Conservation (phyloP, 2,888 invertebrate genomes). For the Glaucopsyche alexis region DNA sequence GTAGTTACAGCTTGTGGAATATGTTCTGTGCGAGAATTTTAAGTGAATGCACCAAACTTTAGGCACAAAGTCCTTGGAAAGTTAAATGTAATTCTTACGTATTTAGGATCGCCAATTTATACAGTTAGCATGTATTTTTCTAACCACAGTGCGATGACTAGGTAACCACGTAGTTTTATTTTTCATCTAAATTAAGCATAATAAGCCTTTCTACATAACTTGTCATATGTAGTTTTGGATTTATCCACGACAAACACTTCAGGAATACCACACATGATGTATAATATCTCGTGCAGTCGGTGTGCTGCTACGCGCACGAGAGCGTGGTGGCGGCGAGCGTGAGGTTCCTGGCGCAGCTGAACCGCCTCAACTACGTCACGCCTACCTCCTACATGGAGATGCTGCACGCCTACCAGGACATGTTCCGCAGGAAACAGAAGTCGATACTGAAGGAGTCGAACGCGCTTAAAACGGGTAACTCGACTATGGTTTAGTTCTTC, state of each 20-base stretch:
- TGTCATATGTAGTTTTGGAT: too few species aligned
- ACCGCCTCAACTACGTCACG: constrained; percentile 91
- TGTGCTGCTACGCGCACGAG: constrained; percentile 81
- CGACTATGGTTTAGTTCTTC: too few species aligned
- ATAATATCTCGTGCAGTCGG: constrained; percentile 49
- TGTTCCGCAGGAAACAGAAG: constrained; percentile 85
- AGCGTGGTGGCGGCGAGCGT: constrained; percentile 86
- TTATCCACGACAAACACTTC: too few species aligned
- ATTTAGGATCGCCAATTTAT: too few species aligned
- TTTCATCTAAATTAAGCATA: too few species aligned
- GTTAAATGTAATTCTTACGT: neutral
- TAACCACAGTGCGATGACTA: too few species aligned
- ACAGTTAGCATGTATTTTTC: too few species aligned
- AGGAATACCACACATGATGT: too few species aligned
- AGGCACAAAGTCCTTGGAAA: neutral
- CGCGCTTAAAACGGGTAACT: constrained; percentile 80
- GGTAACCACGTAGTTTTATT: too few species aligned
- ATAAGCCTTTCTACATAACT: too few species aligned
- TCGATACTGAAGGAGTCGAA: constrained; percentile 76
- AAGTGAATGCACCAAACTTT: neutral
- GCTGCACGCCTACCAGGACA: constrained; percentile 87
- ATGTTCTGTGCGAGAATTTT: neutral
- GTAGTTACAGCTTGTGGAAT: neutral
- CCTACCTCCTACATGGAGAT: constrained; percentile 94
- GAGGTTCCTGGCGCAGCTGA: constrained; percentile 85